A percentile compares a stretch with the other conserved stretches of the same genome.
Conservation (phyloP, 2,888 invertebrate species). For the Pecten maximus region DNA sequence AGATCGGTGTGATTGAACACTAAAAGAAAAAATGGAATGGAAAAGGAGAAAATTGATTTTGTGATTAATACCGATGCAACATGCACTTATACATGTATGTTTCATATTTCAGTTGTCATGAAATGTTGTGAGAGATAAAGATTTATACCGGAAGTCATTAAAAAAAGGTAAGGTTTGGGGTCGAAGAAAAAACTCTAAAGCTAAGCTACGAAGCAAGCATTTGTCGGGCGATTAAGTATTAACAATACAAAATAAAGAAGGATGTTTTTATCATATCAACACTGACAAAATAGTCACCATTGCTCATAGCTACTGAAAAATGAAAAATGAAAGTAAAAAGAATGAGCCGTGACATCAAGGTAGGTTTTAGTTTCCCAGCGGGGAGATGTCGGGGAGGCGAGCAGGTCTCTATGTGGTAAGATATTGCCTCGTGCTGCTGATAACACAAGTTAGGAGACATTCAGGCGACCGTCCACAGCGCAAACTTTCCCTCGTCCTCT, state of each 20-base stretch:
- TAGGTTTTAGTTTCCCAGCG: not conserved
- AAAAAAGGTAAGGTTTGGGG: not conserved
- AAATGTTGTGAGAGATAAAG: not conserved
- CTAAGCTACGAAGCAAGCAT: too few relatives aligned
- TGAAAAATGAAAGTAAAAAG: constrained; percentile 27
- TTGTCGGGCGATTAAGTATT: not conserved
- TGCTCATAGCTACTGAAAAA: not conserved
- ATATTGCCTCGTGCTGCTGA: constrained; percentile 55
- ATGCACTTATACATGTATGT: too few relatives aligned
- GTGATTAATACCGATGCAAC: too few relatives aligned
- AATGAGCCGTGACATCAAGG: not conserved
- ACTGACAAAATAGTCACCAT: not conserved
- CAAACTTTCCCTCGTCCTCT: constrained; percentile 42
- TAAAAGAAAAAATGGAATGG: too few relatives aligned
- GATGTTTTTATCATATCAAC: not conserved
- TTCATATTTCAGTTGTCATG: not conserved
- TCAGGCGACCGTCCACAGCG: constrained; percentile 50
- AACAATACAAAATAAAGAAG: not conserved
- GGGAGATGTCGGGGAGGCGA: not conserved
- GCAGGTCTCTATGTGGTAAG: constrained; percentile 16
- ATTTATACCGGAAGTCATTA: not conserved
- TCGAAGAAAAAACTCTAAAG: not conserved
- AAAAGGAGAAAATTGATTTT: too few relatives aligned
- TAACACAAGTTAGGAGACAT: constrained; percentile 49
- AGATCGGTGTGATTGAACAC: too few relatives aligned